Percentiles rank a stretch among this genome's conserved stretches.
These are phyloP conservation scores for Drosophila repletoides DNA, from an alignment of 1,140 invertebrate genomes.

Conservation along the genomic window DNA sequence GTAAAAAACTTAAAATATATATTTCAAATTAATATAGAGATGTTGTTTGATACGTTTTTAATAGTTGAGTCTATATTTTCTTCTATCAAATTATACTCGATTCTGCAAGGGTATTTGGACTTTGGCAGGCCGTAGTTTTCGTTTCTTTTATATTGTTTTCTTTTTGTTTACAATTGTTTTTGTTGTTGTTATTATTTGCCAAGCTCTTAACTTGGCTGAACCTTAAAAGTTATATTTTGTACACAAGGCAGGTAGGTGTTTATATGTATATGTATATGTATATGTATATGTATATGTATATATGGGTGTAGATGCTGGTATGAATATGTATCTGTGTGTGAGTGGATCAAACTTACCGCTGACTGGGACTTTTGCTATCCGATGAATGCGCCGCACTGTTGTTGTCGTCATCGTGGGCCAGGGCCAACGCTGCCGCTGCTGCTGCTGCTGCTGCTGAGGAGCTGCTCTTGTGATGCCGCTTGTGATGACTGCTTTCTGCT, in stretches of 20 bases:
- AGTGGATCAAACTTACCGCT: constrained; percentile 83
- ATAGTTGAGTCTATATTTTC: too few relatives aligned
- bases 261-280: not conserved
- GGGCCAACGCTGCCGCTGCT: constrained; percentile 41
- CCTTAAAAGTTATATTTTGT: constrained; percentile 2
- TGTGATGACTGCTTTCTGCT: constrained; percentile 49
- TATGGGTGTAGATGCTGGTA: constrained; percentile 6
- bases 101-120: constrained; percentile 10
- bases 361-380: constrained; percentile 86
- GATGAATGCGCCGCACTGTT: constrained; percentile 86
- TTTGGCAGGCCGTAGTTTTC: constrained; percentile 4
- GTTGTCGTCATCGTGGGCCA: constrained; percentile 85
- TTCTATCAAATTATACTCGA: too few relatives aligned
- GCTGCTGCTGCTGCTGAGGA: constrained; percentile 18
- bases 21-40: too few relatives aligned
- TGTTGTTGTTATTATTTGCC: constrained; percentile 27
- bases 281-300: constrained; percentile 17
- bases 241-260: constrained; percentile 7
- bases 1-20: too few relatives aligned
- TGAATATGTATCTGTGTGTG: not conserved
- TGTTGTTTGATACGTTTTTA: too few relatives aligned
- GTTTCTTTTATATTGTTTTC: not conserved
- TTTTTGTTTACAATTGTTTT: not conserved
- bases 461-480: constrained; percentile 63
- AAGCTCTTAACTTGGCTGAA: constrained; percentile 38